Percentiles rank a stretch among this genome's conserved stretches.
These are phyloP conservation scores for Coracias cyanogaster DNA, from an alignment of 2,797 vertebrate genomes.

Conservation along the genomic window DNA sequence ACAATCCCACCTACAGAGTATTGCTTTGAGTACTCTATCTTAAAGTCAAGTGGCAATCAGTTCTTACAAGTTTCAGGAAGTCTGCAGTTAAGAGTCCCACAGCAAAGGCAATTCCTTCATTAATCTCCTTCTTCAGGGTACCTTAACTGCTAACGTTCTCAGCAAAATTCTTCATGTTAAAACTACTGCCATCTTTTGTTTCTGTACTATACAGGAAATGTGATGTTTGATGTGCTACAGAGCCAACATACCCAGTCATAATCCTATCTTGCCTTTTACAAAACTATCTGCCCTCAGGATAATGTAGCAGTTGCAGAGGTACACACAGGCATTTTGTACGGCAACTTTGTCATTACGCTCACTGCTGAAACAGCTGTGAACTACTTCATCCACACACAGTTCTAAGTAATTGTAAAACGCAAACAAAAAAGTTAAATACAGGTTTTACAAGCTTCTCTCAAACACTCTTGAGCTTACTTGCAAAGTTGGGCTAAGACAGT, in stretches of 20 bases:
- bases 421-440: not conserved
- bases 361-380: not conserved
- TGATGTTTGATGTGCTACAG: not conserved
- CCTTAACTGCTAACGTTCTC: not conserved
- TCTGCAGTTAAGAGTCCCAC: not conserved
- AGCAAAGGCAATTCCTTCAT: not conserved
- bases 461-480: conserved; percentile 83
- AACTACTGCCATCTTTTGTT: not conserved
- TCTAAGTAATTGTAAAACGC: not conserved
- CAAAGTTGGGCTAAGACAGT: conserved; percentile 90
- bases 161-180: not conserved
- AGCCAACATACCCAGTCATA: not conserved
- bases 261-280: not conserved
- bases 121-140: not conserved
- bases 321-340: not conserved
- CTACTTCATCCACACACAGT: not conserved
- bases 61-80: not conserved
- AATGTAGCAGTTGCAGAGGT: not conserved
- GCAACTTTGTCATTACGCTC: not conserved
- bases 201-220: not conserved
- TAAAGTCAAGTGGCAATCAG: not conserved
- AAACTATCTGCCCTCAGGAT: not conserved
- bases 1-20: not conserved
- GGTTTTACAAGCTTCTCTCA: not conserved
- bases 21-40: not conserved